Evolutionary conservation across 2,797 vertebrate species (phyloP).

Genomic region (Darevskia nairensis): DNA sequence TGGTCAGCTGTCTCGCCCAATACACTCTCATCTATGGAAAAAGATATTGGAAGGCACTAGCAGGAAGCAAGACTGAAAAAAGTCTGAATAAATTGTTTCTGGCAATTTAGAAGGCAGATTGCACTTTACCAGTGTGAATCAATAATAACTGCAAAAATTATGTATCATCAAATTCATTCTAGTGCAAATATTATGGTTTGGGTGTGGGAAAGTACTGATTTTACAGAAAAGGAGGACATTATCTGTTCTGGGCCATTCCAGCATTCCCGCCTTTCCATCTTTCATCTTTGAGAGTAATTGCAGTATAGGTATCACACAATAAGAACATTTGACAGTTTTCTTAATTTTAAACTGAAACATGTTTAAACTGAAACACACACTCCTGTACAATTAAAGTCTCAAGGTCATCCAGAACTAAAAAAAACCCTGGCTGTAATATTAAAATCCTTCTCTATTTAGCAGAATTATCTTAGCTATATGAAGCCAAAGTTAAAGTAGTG

Average conservation of each 20-base stretch:
- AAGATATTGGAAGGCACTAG: slow-evolving; percentile 46
- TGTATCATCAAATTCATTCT: slow-evolving; percentile 51
- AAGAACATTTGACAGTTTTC: slow-evolving; percentile 33
- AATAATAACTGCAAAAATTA: slow-evolving; percentile 65
- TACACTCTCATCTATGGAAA: slow-evolving; percentile 17
- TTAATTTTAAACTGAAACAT: slow-evolving; percentile 26
- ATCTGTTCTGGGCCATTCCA: background rate
- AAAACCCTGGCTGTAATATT: no score
- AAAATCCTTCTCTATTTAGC: background rate
- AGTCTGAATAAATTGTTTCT: slow-evolving; percentile 56
- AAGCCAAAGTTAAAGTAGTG: slow-evolving; percentile 1
- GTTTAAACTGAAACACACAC: background rate
- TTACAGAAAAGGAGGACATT: slow-evolving; percentile 49
- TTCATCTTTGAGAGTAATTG: slow-evolving; percentile 28
- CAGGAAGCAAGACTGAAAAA: slow-evolving; percentile 59
- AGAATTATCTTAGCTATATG: background rate
- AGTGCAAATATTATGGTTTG: slow-evolving; percentile 6
- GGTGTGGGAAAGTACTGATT: background rate
- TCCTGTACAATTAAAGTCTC: slow-evolving; percentile 16
- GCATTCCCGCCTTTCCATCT: slow-evolving; percentile 32
- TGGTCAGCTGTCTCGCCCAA: slow-evolving; percentile 34
- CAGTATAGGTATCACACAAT: slow-evolving; percentile 39
- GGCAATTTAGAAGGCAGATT: slow-evolving; percentile 61
- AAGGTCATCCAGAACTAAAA: slow-evolving; percentile 32
- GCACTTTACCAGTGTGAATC: slow-evolving; percentile 56